Evolutionary conservation across 1,140 invertebrate species (phyloP).

Genomic region (Cyrtorhinus lividipennis): DNA sequence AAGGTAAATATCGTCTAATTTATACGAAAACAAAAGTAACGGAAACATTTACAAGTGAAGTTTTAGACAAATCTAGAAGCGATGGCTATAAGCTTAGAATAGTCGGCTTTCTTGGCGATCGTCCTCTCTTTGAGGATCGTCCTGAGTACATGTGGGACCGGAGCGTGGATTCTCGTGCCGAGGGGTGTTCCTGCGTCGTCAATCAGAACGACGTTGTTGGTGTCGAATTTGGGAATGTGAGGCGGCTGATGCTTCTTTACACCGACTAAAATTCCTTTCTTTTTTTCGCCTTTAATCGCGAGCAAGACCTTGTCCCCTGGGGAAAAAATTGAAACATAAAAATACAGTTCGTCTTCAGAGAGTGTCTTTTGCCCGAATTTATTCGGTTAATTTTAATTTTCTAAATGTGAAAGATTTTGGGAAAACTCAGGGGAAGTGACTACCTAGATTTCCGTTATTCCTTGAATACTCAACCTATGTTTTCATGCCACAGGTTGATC

Average conservation of each 20-base stretch:
- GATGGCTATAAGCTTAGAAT: slow-evolving; percentile 87
- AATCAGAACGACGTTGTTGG: slow-evolving; percentile 91
- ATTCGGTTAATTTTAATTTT: no score
- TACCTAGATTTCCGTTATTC: no score
- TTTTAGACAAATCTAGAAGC: slow-evolving; percentile 86
- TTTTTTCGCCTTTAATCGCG: slow-evolving; percentile 94
- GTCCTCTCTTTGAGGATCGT: slow-evolving; percentile 72
- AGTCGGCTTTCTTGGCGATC: slow-evolving; percentile 71
- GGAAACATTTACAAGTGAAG: no score
- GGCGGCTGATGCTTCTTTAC: slow-evolving; percentile 67
- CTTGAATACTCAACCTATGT: no score
- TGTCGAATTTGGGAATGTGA: slow-evolving; percentile 85
- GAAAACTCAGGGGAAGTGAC: no score
- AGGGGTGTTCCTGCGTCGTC: slow-evolving; percentile 86
- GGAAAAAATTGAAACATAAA: slow-evolving; percentile 19
- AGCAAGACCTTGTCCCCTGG: slow-evolving; percentile 78
- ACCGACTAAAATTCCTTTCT: slow-evolving; percentile 89
- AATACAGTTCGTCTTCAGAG: no score
- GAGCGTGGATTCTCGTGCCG: slow-evolving; percentile 86
- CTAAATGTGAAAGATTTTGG: no score
- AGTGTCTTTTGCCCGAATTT: not conserved
- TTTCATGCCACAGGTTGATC: no score
- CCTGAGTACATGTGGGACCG: slow-evolving; percentile 82
- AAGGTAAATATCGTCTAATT: no score
- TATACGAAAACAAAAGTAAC: no score